Evolutionary conservation across 2,888 invertebrate genomes (phyloP), one percentile per base, ranked within the genome.

Genomic region (Brenthis daphne): DNA sequence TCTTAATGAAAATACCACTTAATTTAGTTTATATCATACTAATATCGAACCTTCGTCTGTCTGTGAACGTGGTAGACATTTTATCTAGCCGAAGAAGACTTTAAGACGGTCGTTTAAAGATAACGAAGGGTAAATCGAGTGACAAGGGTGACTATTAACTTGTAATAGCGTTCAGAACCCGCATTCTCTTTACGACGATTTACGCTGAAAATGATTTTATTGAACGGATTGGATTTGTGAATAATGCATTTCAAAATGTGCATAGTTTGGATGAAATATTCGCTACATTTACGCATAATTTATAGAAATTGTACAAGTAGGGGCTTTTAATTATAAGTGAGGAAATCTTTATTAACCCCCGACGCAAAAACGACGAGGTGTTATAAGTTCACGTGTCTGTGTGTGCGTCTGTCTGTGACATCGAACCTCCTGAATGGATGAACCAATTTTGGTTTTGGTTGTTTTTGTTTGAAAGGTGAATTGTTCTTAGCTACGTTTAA

Each of bases 101-200:
- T 65, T 37, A 57, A 65, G 65, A 57, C 60, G 60, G 48, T 57
- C 53, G 33, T 29, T 60, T n/a, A 60, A 24, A 60, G 60, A 58
- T 60, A 54, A 61, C 20, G 60, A 67, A 60, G 54, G 60, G 66
- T 55, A 54, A 29, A 57, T 65, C 57, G 57, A 51, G 54, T 63
- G 63, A 63, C 43, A 63, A 63, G 63, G 63, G 53, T 53, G 37
- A 37, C 63, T 63, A 63, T 54, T 63, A 63, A 63, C 63, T 63
- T 63, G 51, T 63, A 54, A 50, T 56, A 57, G 61, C 50, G 43
- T 24, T 54, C 43, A 57, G 48, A 63, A 57, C 67, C 67, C 67
- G 67, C 63, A 67, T 67, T 67, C 33, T 24, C 67, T 67, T 67
- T 60, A 47, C 24, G 24, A 3, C 16, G 13, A 47, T 54, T 61